Conservation (phyloP, 2,888 invertebrate species). For the Glyphotaelius pellucidus region DNA sequence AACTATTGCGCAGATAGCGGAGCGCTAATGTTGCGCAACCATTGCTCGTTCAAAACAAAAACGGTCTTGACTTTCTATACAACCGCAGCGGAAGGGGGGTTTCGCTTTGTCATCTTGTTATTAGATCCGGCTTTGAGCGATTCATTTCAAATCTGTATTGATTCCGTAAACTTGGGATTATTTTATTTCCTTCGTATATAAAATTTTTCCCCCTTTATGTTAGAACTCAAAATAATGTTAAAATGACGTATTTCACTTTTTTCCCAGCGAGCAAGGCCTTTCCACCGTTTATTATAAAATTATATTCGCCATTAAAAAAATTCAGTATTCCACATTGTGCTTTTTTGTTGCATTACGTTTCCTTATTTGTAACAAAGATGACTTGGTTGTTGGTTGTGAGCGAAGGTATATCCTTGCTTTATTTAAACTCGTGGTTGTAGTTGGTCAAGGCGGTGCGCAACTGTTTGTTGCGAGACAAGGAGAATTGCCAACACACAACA, state of each 20-base stretch:
- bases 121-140: conserved; percentile 43
- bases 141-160: not conserved
- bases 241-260: not conserved
- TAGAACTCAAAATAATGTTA: not conserved
- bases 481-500: not conserved
- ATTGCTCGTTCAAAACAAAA: conserved; percentile 51
- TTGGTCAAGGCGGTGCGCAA: not conserved
- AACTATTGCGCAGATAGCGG: conserved; percentile 49
- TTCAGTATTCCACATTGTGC: not conserved
- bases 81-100: conserved; percentile 32
- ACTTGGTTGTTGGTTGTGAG: not conserved
- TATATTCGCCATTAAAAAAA: not conserved
- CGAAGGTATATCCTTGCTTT: not conserved
- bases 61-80: conserved; percentile 62
- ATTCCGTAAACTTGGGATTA: not conserved
- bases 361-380: no score
- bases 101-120: conserved; percentile 41
- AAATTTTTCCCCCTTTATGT: not conserved
- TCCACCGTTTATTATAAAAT: not conserved
- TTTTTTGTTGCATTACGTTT: not conserved
- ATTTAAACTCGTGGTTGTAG: not conserved
- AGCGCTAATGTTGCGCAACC: conserved; percentile 57
- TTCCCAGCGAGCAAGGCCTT: not conserved
- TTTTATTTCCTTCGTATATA: not conserved
- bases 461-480: not conserved